Percentiles rank a stretch among this genome's conserved stretches.
phyloP scores from a whole-genome alignment of 2,888 invertebrate genomes.

The Xestia sexstrigata region DNA sequence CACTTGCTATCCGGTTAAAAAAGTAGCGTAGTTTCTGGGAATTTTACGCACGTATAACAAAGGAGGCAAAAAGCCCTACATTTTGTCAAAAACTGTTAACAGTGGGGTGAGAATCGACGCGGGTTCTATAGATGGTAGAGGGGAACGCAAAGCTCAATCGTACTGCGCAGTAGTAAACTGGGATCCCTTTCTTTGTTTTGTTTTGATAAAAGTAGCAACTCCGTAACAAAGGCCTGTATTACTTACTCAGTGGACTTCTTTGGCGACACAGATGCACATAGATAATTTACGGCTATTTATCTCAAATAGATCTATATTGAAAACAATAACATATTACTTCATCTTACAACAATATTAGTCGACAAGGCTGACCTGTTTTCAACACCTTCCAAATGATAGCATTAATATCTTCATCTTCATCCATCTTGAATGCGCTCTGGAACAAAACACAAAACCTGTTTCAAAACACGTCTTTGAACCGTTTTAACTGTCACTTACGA shows the following conservation, averaged over 20 bases:
- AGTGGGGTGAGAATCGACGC: conserved; percentile 48
- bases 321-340: conserved; percentile 24
- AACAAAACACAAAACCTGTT: conserved; percentile 65
- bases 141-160: conserved; percentile 43
- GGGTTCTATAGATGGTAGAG: conserved; percentile 40
- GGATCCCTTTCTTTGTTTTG: conserved; percentile 65
- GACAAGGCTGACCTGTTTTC: conserved; percentile 68
- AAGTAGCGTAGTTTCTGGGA: conserved; percentile 52
- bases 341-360: conserved; percentile 24
- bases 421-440: conserved; percentile 70
- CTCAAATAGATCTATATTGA: conserved; percentile 27
- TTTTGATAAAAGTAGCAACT: conserved; percentile 47
- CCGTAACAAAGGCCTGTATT: conserved; percentile 33
- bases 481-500: conserved; percentile 36
- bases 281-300: conserved; percentile 17
- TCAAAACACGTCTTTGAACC: conserved; percentile 28
- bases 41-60: conserved; percentile 45
- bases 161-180: conserved; percentile 59
- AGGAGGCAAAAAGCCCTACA: conserved; percentile 26
- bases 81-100: conserved; percentile 38
- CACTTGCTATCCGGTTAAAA: conserved; percentile 38
- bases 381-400: conserved; percentile 70
- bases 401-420: conserved; percentile 71
- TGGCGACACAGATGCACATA: conserved; percentile 3
- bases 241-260: conserved; percentile 7